Evolutionary conservation across 2,113 vertebrate species (phyloP).

Genomic region (Dasyprocta punctata): DNA sequence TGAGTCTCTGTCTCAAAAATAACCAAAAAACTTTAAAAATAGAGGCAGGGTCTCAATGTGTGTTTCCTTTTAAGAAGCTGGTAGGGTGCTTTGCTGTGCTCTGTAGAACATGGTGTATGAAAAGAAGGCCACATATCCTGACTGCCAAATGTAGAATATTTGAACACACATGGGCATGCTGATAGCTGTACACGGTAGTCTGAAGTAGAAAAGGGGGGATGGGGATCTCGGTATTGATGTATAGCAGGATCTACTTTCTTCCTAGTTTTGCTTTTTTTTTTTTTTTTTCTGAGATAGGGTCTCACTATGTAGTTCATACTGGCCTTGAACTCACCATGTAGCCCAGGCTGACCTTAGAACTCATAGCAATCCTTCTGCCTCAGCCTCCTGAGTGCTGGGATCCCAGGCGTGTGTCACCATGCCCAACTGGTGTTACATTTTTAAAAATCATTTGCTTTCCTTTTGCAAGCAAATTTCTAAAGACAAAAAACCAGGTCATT

Average conservation of each 20-base stretch:
- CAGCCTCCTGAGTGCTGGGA: neutral
- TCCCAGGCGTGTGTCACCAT: neutral
- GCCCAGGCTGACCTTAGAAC: neutral
- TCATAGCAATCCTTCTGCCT: neutral
- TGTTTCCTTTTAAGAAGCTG: neutral
- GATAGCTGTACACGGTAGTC: neutral
- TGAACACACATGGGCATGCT: neutral
- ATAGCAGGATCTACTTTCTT: neutral
- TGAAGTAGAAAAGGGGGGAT: neutral
- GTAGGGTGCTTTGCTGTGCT: neutral
- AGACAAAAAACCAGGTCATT: constrained; percentile 28
- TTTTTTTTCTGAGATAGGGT: neutral
- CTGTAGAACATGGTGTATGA: neutral
- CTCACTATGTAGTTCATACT: neutral
- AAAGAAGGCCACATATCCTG: neutral
- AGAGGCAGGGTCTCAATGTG: neutral
- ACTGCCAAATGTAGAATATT: neutral
- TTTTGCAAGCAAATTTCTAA: constrained; percentile 29
- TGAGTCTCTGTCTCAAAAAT: neutral
- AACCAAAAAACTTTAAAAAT: too few relatives aligned
- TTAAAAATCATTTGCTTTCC: constrained; percentile 9
- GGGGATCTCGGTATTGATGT: neutral
- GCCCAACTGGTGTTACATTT: neutral
- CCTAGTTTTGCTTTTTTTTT: neutral
- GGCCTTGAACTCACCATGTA: neutral